phyloP scores from a whole-genome alignment of 2,113 vertebrate genomes.

The Cercocebus atys region DNA sequence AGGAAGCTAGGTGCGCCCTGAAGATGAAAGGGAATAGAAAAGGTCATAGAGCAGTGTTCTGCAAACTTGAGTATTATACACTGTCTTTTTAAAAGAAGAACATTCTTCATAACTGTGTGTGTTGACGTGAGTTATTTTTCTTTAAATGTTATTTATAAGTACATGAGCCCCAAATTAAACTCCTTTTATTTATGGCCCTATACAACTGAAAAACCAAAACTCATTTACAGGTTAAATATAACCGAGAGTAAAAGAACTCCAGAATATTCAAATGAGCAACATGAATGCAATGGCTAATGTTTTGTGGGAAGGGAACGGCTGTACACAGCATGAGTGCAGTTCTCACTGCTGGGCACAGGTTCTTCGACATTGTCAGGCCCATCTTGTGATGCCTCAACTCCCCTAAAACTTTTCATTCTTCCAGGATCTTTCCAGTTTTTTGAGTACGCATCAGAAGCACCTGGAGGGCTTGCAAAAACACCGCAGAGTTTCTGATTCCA shows the following conservation, averaged over 20 bases:
- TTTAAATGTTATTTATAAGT: neutral
- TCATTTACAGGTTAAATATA: neutral
- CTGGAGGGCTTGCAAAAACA: neutral
- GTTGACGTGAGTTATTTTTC: neutral
- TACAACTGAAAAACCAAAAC: neutral
- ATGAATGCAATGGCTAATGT: rapidly evolving
- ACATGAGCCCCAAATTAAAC: neutral
- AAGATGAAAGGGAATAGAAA: neutral
- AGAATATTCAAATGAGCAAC: neutral
- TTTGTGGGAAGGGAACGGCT: neutral
- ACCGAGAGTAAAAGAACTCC: neutral
- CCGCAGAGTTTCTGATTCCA: neutral
- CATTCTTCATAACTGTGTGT: neutral
- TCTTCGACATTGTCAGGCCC: rapidly evolving
- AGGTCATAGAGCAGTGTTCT: neutral
- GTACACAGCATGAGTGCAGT: rapidly evolving
- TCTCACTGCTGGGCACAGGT: neutral
- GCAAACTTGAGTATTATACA: neutral
- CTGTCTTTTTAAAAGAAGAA: neutral
- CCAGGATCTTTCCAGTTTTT: neutral
- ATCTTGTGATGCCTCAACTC: rapidly evolving
- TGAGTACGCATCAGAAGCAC: rapidly evolving
- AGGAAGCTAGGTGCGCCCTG: neutral
- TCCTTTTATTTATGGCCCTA: neutral
- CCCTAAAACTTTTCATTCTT: neutral